Conservation (phyloP, 2,113 vertebrate species). For the Mesoclemmys tuberculata region DNA sequence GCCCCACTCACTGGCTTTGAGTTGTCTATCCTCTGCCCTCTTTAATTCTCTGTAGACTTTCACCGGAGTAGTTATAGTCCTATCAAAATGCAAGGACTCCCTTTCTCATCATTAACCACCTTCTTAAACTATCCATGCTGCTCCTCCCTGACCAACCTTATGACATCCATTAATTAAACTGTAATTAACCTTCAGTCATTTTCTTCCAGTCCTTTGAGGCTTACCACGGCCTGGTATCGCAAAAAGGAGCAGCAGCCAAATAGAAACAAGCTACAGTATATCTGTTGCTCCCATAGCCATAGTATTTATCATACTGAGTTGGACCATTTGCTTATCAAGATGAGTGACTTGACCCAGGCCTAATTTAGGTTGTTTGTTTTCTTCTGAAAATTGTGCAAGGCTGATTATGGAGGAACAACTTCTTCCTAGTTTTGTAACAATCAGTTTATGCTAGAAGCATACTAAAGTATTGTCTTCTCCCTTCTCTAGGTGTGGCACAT, state of each 20-base stretch:
- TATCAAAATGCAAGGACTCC: rapidly evolving
- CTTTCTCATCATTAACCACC: neutral
- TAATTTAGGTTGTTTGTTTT: neutral
- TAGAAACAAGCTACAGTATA: neutral
- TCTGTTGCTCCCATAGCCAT: neutral
- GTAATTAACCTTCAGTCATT: neutral
- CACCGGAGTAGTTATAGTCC: rapidly evolving
- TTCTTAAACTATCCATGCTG: neutral
- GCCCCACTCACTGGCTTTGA: rapidly evolving
- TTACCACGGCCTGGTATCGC: neutral
- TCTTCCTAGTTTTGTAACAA: neutral
- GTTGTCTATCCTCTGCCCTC: neutral
- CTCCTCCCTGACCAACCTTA: neutral
- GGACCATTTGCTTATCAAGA: neutral
- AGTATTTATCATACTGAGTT: neutral
- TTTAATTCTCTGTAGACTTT: rapidly evolving
- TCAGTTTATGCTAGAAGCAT: rapidly evolving
- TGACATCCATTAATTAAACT: neutral
- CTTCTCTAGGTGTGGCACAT: slow-evolving; percentile 90
- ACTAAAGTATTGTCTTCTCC: neutral
- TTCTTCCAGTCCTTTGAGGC: neutral
- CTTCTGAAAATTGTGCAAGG: neutral
- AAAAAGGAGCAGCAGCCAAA: neutral
- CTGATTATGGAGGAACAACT: neutral
- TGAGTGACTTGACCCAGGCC: neutral